Conservation (phyloP, 2,797 vertebrate genomes). For the Poecilia gillii region DNA sequence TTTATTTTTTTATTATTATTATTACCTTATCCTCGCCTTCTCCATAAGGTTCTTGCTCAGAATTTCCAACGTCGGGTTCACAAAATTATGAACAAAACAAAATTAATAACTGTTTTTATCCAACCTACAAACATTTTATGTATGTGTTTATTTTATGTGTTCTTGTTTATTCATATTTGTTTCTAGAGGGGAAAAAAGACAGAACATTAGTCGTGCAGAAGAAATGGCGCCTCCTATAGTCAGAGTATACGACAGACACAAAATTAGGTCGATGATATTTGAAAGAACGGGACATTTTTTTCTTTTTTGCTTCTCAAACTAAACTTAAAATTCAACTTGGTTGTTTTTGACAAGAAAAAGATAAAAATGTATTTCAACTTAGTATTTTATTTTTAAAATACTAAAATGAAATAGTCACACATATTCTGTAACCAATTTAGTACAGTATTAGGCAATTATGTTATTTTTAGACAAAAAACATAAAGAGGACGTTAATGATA, state of each 20-base stretch:
- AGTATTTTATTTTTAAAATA: neutral
- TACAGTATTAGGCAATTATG: neutral
- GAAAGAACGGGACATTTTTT: neutral
- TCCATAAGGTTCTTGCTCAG: neutral
- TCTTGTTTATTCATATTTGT: neutral
- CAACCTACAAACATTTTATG: neutral
- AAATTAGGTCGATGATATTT: neutral
- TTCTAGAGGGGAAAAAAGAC: neutral
- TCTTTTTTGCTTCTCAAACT: neutral
- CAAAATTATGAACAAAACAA: neutral
- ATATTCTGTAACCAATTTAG: neutral
- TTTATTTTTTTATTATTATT: too few species aligned
- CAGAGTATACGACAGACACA: neutral
- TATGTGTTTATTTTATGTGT: neutral
- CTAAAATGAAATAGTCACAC: neutral
- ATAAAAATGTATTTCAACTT: neutral
- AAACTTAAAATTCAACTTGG: neutral
- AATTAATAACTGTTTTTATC: neutral
- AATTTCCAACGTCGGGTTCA: neutral
- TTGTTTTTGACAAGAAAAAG: neutral
- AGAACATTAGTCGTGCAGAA: neutral
- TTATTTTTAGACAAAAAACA: neutral
- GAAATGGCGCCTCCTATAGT: neutral
- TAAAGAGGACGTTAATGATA: neutral
- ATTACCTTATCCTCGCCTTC: neutral